Evolutionary conservation across 2,113 vertebrate species (phyloP).

Genomic region (Procavia capensis): DNA sequence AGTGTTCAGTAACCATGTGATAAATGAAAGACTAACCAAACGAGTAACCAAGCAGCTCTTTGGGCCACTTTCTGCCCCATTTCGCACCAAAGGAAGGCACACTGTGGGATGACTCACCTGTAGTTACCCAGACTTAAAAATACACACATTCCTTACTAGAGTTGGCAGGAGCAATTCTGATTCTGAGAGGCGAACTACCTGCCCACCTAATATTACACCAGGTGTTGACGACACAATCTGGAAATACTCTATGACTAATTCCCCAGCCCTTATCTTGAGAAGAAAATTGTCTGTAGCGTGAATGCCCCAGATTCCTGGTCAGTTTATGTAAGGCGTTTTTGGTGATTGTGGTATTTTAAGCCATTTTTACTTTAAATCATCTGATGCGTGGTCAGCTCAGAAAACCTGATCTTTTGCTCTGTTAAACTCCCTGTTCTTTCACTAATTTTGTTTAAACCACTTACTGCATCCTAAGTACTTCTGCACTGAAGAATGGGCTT

Average conservation of each 20-base stretch:
- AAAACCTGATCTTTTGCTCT: conserved; percentile 57
- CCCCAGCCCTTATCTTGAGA: conserved; percentile 72
- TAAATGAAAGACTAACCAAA: not conserved
- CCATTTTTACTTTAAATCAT: conserved; percentile 80
- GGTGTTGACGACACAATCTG: conserved; percentile 77
- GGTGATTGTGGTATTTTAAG: conserved; percentile 73
- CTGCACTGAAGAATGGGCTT: not conserved
- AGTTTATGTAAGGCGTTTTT: conserved; percentile 76
- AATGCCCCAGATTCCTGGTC: conserved; percentile 81
- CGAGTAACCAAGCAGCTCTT: not conserved
- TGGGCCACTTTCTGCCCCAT: not conserved
- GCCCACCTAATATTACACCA: conserved; percentile 49
- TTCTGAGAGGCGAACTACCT: conserved; percentile 7
- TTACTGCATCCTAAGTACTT: not conserved
- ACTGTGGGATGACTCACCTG: not conserved
- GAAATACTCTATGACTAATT: conserved; percentile 79
- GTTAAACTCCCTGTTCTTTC: conserved; percentile 56
- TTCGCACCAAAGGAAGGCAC: not conserved
- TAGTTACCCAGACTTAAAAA: conserved; percentile 3
- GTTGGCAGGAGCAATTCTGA: not conserved
- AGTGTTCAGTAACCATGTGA: not conserved
- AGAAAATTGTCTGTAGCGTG: conserved; percentile 69
- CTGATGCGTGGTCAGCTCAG: conserved; percentile 61
- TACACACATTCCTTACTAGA: not conserved
- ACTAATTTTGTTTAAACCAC: conserved; percentile 64